Percentiles rank a stretch among this genome's conserved stretches.
phyloP scores from a whole-genome alignment of 2,797 vertebrate species.

The Scyliorhinus canicula region DNA sequence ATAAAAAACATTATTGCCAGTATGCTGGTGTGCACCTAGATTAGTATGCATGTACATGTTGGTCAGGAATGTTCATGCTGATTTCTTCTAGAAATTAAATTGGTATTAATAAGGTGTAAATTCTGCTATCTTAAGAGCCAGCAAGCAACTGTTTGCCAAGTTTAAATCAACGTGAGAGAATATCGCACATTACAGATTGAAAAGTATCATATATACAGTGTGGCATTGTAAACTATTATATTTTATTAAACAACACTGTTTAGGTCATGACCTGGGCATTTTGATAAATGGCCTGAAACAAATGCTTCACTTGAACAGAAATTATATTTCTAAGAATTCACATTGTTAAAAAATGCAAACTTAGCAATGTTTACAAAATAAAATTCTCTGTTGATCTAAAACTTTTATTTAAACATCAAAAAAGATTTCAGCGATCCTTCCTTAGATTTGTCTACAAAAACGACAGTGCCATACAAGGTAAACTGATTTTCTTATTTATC shows the following conservation, averaged over 20 bases:
- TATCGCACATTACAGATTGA: not conserved
- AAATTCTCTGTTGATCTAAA: not conserved
- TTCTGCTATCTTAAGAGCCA: not conserved
- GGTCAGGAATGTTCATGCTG: not conserved
- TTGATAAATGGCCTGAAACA: not conserved
- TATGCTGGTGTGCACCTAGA: not conserved
- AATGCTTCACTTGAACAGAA: not conserved
- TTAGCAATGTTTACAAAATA: not conserved
- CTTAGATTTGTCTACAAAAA: too few relatives aligned
- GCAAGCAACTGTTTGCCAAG: not conserved
- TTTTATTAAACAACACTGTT: conserved; percentile 24
- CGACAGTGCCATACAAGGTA: not conserved
- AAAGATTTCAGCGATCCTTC: not conserved
- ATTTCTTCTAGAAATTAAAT: not conserved
- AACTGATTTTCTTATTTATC: not conserved
- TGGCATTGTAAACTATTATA: not conserved
- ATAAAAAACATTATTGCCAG: not conserved
- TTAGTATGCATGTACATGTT: not conserved
- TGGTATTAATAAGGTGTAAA: not conserved
- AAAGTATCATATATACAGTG: not conserved
- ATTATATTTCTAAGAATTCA: not conserved
- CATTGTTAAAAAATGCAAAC: not conserved
- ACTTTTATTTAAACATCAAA: not conserved
- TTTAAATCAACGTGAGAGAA: not conserved
- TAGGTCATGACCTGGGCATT: not conserved